Evolutionary conservation across 2,888 invertebrate species (phyloP), one percentile per base, ranked within the genome.

Genomic region (Perizoma affinitatum): DNA sequence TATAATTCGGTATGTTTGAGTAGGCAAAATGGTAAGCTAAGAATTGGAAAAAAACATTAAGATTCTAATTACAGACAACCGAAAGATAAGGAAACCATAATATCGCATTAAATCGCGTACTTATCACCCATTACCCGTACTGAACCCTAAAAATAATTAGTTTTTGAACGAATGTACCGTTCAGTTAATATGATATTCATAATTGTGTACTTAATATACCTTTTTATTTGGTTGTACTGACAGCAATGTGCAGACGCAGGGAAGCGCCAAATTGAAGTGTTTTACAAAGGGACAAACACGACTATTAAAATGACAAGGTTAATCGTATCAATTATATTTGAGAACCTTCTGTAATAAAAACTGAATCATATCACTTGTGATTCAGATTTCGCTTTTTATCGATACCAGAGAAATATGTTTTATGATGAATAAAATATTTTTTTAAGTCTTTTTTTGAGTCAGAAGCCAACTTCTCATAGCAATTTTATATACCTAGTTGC

Each of bases 271-370:
- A 68, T 68, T 68, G 63, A 66, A 67, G 60, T 57, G 65, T 67
- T 63, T 65, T 58, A 55, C 61, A 52, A 63, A 65, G 52, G 57
- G 50, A 59, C 58, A 52, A 62, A 62, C 51, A 55, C 7, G 48
- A 56, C 55, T 61, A 63, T 68, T 67, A 69, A 60, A 54, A 61
- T 69, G 68, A 67, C 68, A 69, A 63, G 66, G 68, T 69, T 62
- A 63, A 63, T 65, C 9, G 40, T 47, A 51, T 47, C 54, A 44
- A 54, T 54, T 58, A 54, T 58, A 48, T 58, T 57, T 58, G 10
- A 51, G 43, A 40, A 22, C 10, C 52, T 58, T 6, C 5, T n/a
- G 36, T 43, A 56, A 58, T 59, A 67, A 65, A 60, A 61, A 53
- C 33, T 58, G 56, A 60, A 62, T 67, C 47, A 55, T 67, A 60